Evolutionary conservation across 2,113 vertebrate genomes (phyloP), one percentile per base, ranked within the genome.

Genomic region (Capreolus pygargus): DNA sequence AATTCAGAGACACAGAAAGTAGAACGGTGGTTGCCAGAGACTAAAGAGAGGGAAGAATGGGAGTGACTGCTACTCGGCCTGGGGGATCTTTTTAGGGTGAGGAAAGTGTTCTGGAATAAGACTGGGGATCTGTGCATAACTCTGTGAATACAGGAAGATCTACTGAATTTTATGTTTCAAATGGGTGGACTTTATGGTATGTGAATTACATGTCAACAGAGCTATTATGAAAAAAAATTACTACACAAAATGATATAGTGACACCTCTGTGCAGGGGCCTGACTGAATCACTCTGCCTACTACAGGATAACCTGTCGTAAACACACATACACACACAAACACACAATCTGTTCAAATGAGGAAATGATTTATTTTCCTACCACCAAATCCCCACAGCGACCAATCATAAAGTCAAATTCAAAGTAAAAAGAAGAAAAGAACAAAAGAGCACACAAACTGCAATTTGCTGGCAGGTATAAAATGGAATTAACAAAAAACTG

Each of bases 361-460:
- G 85, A 96, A 95, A 87, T 52, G 9, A 94, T 85, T 94, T 89
- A 55, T 92, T 94, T 97, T 86, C 88, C 95, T 95, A 96, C 47
- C 28, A 93, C 78, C 86, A 95, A 85, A 96, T 88, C 85, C 90
- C 50, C 64, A 81, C 19, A 57, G 30, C 5, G 1, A 88, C 47
- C 57, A 97, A 82, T 50, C 79, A 94, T 89, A 90, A 96, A 93
- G 89, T 36, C 57, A 93, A 96, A 92, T 85, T 33, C 83, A 67
- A 86, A 91, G 76, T 61, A 43, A 87, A 87, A 97, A 88, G 89
- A 60, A 93, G 39, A 39, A 90, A 95, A 97, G 58, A 96, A 97
- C 78, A 95, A 94, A 88, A 93, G 74, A 89, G 30, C 28, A 96
- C 33, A 70, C 78, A 58, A 70, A 88, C 43, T 36, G 17, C 82